Conservation (phyloP, 2,797 vertebrate genomes). For the Enteromius afrohamiltoni region DNA sequence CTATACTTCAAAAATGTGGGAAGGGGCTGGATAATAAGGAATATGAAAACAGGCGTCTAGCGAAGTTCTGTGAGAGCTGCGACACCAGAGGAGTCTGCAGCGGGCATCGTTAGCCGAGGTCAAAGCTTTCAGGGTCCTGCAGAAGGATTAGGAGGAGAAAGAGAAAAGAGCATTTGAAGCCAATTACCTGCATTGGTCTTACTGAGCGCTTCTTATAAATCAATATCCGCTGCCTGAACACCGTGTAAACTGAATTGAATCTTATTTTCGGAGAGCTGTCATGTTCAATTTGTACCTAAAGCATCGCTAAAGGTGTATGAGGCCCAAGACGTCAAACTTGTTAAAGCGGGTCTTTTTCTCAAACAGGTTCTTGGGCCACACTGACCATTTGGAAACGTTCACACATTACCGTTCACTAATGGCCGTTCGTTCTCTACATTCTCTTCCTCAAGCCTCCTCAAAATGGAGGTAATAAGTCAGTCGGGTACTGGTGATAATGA, state of each 20-base stretch:
- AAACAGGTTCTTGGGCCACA: neutral
- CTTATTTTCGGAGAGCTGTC: constrained; percentile 35
- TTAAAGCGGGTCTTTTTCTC: constrained; percentile 21
- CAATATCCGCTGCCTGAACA: constrained; percentile 50
- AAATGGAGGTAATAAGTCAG: constrained; percentile 58
- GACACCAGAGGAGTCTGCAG: constrained; percentile 32
- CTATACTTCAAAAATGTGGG: constrained; percentile 41
- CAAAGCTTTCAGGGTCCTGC: constrained; percentile 27
- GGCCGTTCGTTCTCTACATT: constrained; percentile 24
- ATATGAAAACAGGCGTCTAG: constrained; percentile 41
- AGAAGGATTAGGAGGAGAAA: constrained; percentile 46
- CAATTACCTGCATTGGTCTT: constrained; percentile 46
- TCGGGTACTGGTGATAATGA: constrained; percentile 53
- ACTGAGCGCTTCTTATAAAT: constrained; percentile 38
- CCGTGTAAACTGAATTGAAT: constrained; percentile 42
- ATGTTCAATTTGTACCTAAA: constrained; percentile 36
- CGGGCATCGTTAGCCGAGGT: constrained; percentile 48
- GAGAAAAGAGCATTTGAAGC: constrained; percentile 45
- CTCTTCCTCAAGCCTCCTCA: constrained; percentile 31
- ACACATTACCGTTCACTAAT: constrained; percentile 34
- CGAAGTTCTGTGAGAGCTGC: constrained; percentile 12
- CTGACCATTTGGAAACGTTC: constrained; percentile 13
- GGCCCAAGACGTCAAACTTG: neutral
- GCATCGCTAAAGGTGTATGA: neutral
- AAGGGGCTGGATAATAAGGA: constrained; percentile 49